phyloP scores from a whole-genome alignment of 2,888 invertebrate genomes.

The Temnothorax ravouxi region DNA sequence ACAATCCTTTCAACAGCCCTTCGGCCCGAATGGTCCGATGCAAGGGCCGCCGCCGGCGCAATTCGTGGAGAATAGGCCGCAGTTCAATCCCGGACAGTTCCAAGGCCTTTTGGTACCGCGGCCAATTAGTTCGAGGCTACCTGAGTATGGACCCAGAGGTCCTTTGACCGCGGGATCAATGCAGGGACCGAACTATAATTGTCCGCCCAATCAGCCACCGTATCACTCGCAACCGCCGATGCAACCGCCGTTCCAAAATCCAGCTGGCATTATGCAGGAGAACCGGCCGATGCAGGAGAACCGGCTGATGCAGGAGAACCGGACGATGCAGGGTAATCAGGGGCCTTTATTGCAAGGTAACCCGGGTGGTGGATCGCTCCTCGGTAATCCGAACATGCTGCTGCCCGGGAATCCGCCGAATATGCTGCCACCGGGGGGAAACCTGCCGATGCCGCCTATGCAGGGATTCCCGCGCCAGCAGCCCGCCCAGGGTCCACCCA shows the following conservation, averaged over 20 bases:
- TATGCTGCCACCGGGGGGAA: conserved; percentile 64
- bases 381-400: conserved; percentile 71
- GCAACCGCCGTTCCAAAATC: conserved; percentile 72
- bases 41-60: conserved; percentile 76
- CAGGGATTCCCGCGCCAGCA: conserved; percentile 74
- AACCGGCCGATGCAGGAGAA: conserved; percentile 65
- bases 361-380: conserved; percentile 70
- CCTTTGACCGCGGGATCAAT: conserved; percentile 43
- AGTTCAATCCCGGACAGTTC: conserved; percentile 78
- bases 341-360: conserved; percentile 73
- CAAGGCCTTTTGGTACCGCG: conserved; percentile 77
- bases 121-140: conserved; percentile 59
- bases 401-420: conserved; percentile 69
- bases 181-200: conserved; percentile 75
- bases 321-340: conserved; percentile 69
- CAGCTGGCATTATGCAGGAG: conserved; percentile 69
- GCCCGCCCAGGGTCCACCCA: conserved; percentile 71
- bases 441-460: conserved; percentile 68
- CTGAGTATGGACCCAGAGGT: conserved; percentile 78
- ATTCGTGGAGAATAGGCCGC: conserved; percentile 78
- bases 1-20: conserved; percentile 78
- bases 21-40: conserved; percentile 75
- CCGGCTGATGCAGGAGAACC: conserved; percentile 65
- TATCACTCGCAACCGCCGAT: conserved; percentile 70
- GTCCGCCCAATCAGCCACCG: conserved; percentile 76